A percentile compares a stretch with the other conserved stretches of the same genome.
These are phyloP conservation scores for Nomada lathburiana DNA, from an alignment of 2,888 invertebrate species.

Conservation along the genomic window DNA sequence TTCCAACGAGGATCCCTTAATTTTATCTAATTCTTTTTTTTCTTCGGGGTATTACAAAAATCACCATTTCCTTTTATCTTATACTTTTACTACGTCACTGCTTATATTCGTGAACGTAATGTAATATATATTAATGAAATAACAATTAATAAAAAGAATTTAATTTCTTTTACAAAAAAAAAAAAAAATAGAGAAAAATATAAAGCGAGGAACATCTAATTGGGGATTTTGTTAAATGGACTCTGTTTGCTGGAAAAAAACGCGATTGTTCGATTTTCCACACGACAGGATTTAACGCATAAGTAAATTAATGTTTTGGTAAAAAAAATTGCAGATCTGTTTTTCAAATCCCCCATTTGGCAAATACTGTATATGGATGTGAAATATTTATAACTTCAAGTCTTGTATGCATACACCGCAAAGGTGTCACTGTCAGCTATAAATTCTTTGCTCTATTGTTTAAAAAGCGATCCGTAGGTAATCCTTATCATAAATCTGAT, in stretches of 20 bases:
- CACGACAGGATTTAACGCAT: slow-evolving; percentile 12
- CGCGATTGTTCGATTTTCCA: neutral
- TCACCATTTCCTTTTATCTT: slow-evolving; percentile 12
- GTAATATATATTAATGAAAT: slow-evolving; percentile 30
- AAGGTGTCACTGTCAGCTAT: slow-evolving; percentile 48
- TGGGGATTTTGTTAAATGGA: slow-evolving; percentile 5
- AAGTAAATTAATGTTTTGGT: slow-evolving; percentile 2
- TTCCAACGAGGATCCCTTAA: slow-evolving; percentile 26
- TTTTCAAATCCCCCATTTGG: slow-evolving; percentile 31
- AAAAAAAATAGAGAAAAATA: slow-evolving; percentile 10
- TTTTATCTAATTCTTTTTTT: slow-evolving; percentile 20
- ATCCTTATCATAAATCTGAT: slow-evolving; percentile 26
- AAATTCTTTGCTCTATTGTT: slow-evolving; percentile 28
- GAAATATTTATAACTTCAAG: slow-evolving; percentile 35
- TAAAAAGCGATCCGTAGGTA: slow-evolving; percentile 41
- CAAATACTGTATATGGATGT: slow-evolving; percentile 28
- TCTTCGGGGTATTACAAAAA: slow-evolving; percentile 5
- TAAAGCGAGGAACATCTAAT: slow-evolving; percentile 11
- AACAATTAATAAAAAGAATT: slow-evolving; percentile 16
- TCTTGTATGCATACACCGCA: slow-evolving; percentile 48
- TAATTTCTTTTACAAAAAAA: neutral
- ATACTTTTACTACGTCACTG: slow-evolving; percentile 39
- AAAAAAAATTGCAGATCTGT: slow-evolving; percentile 20
- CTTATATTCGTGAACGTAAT: slow-evolving; percentile 8
- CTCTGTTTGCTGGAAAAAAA: neutral